Percentiles rank a stretch among this genome's conserved stretches.
These are phyloP conservation scores for Crotalus viridis DNA, from an alignment of 2,113 vertebrate species.

Conservation along the genomic window DNA sequence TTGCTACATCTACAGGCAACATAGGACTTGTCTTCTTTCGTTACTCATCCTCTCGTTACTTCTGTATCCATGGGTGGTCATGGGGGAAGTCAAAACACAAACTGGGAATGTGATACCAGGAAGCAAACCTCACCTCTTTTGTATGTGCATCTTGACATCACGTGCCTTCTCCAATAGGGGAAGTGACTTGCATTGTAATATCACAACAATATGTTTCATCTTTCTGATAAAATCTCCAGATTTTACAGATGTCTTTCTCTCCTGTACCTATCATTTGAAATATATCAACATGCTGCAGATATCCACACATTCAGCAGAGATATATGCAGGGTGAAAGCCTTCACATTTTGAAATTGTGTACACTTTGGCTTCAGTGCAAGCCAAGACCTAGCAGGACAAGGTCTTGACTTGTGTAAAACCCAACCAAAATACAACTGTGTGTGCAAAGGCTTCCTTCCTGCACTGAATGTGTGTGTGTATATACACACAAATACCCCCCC, in stretches of 20 bases:
- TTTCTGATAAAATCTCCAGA: background rate
- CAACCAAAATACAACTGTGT: no score
- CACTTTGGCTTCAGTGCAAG: no score
- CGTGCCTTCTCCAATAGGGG: background rate
- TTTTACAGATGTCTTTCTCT: background rate
- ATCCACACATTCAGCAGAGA: no score
- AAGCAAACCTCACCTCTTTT: background rate
- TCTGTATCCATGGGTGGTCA: background rate
- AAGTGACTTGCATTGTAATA: background rate
- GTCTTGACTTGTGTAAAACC: no score
- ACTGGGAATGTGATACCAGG: background rate
- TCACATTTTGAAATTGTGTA: no score
- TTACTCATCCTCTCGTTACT: background rate
- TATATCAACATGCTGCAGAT: no score
- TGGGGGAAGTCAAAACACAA: background rate
- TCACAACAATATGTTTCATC: background rate
- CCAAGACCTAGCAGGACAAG: no score
- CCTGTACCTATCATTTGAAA: no score
- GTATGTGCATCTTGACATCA: background rate
- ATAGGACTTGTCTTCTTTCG: background rate
- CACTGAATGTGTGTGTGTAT: no score
- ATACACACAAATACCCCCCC: no score
- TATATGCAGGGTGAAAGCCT: no score
- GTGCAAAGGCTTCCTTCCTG: no score
- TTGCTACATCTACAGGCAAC: background rate